A percentile compares a stretch with the other conserved stretches of the same genome.
Evolutionary conservation across 2,113 vertebrate species (phyloP).

Genomic region (Xyliphius kryptos): DNA sequence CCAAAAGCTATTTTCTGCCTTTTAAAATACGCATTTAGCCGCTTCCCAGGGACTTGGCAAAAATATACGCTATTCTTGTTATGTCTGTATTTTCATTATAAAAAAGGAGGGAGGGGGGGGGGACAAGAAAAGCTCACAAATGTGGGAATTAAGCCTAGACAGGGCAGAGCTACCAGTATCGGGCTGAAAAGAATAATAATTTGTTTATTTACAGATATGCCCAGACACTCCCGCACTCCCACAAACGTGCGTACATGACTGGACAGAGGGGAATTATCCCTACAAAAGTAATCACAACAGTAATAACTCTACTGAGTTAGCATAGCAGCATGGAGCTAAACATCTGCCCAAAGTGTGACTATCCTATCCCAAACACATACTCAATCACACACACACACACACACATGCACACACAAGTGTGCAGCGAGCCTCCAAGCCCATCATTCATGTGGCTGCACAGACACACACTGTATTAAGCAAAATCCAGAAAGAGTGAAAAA

Average conservation of each 20-base stretch:
- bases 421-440: background rate
- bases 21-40: constrained; percentile 25
- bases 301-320: constrained; percentile 28
- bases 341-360: constrained; percentile 1
- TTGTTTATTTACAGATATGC: constrained; percentile 38
- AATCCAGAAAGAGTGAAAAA: constrained; percentile 19
- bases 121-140: constrained; percentile 7
- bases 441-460: constrained; percentile 15
- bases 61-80: constrained; percentile 16
- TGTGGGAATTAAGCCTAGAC: constrained; percentile 16
- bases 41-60: constrained; percentile 18
- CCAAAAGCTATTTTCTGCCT: constrained; percentile 8
- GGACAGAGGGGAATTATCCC: constrained; percentile 19
- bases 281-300: constrained; percentile 28
- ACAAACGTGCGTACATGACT: constrained; percentile 15
- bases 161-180: constrained; percentile 17
- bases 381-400: background rate
- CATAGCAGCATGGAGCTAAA: constrained; percentile 9
- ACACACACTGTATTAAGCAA: constrained; percentile 16
- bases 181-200: constrained; percentile 28
- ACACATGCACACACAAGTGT: no score
- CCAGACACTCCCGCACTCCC: constrained; percentile 1
- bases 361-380: constrained; percentile 14
- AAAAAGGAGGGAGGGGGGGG: constrained; percentile 10
- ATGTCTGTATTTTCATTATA: background rate